phyloP scores from a whole-genome alignment of 1,140 invertebrate genomes.

The Camponotus pennsylvanicus region DNA sequence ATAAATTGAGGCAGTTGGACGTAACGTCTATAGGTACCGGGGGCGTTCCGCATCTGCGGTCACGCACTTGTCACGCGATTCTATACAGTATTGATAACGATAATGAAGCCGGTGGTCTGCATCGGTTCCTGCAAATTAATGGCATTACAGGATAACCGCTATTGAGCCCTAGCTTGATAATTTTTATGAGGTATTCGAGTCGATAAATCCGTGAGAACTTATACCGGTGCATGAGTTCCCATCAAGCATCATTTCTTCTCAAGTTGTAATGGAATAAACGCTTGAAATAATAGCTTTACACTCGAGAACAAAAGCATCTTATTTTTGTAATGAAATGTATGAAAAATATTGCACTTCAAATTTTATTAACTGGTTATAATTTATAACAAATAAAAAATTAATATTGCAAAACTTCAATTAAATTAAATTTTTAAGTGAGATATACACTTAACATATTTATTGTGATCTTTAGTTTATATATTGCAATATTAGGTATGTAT shows the following conservation, averaged over 20 bases:
- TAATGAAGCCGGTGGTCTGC: conserved; percentile 69
- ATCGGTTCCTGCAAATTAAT: conserved; percentile 69
- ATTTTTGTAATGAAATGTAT: not conserved
- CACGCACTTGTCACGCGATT: conserved; percentile 78
- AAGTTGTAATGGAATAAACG: not conserved
- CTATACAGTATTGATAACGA: conserved; percentile 75
- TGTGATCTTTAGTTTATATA: not conserved
- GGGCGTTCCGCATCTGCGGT: conserved; percentile 76
- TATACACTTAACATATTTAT: not conserved
- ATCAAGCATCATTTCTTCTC: conserved; percentile 40
- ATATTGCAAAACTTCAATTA: not conserved
- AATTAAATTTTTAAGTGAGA: not conserved
- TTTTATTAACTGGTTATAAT: not conserved
- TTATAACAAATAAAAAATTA: not conserved
- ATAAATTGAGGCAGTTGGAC: conserved; percentile 64
- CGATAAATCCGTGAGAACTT: conserved; percentile 47
- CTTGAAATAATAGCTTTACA: not conserved
- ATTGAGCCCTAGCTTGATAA: conserved; percentile 58
- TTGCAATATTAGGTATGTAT: not conserved
- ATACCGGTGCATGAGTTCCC: conserved; percentile 61
- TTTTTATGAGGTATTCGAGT: conserved; percentile 69
- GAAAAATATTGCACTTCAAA: not conserved
- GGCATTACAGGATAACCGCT: conserved; percentile 63
- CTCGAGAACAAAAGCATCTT: not conserved
- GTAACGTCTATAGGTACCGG: conserved; percentile 20